phyloP scores from a whole-genome alignment of 2,888 invertebrate genomes.

The Lasioglossum oenotherae region DNA sequence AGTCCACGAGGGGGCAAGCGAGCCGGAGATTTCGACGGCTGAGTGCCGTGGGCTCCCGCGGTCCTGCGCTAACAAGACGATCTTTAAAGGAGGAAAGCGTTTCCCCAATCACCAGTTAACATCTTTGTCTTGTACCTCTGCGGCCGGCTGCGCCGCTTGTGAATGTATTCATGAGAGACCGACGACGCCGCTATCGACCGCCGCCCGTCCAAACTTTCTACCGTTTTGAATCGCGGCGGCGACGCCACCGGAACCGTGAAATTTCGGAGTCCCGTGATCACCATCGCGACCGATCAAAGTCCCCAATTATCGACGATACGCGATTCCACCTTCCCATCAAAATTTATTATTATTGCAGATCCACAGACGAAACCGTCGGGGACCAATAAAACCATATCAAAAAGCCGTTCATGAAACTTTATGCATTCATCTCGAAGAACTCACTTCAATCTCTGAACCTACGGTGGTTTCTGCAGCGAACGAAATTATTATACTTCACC shows the following conservation, averaged over 20 bases:
- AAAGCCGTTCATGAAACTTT: not conserved
- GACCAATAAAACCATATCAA: not conserved
- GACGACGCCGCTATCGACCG: constrained; percentile 74
- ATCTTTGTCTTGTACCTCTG: constrained; percentile 80
- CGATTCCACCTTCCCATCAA: not conserved
- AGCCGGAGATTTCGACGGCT: constrained; percentile 73
- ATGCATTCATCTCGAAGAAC: not conserved
- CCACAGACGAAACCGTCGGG: not conserved
- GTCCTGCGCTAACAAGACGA: constrained; percentile 78
- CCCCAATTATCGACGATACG: not conserved
- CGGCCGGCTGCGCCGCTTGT: constrained; percentile 72
- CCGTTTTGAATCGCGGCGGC: constrained; percentile 48
- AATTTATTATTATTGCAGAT: not conserved
- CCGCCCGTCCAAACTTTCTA: constrained; percentile 68
- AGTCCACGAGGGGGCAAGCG: constrained; percentile 64
- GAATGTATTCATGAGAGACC: constrained; percentile 82
- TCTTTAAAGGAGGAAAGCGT: constrained; percentile 79
- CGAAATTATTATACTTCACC: not conserved
- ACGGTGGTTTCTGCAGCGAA: not conserved
- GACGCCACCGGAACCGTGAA: constrained; percentile 18
- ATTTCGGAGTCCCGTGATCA: not conserved
- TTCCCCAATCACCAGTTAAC: constrained; percentile 81
- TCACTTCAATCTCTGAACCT: not conserved
- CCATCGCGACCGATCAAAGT: not conserved
- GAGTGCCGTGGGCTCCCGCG: constrained; percentile 62